These are phyloP conservation scores for Chirona hameri DNA, from an alignment of 2,888 invertebrate species.

Conservation along the genomic window DNA sequence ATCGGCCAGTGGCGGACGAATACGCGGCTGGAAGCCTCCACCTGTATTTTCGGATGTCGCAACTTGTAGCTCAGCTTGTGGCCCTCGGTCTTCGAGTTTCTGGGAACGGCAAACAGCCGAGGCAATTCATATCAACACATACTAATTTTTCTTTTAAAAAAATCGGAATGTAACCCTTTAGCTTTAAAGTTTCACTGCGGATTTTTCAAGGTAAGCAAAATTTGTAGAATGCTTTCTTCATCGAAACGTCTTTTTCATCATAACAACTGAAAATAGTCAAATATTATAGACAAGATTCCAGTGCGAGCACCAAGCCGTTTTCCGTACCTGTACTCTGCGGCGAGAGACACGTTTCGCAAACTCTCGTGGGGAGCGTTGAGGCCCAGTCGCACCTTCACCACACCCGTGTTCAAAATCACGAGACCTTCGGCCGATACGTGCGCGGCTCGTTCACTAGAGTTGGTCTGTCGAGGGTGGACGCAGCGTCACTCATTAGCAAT, in stretches of 20 bases:
- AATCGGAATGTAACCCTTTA: no score
- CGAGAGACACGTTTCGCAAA: not conserved
- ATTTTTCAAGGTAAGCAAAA: no score
- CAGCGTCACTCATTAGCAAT: no score
- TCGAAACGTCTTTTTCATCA: no score
- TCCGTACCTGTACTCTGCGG: not conserved
- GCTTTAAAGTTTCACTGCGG: no score
- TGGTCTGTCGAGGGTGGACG: not conserved
- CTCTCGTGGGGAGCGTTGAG: not conserved
- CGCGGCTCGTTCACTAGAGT: not conserved
- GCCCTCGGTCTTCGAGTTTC: not conserved
- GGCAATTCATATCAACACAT: no score
- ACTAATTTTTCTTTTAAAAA: no score
- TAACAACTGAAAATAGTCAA: no score
- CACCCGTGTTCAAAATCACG: not conserved
- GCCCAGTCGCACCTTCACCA: not conserved
- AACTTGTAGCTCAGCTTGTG: not conserved
- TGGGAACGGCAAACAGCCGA: no score
- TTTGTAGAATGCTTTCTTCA: no score
- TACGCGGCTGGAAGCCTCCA: not conserved
- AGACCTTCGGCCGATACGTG: not conserved
- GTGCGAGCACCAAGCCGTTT: not conserved
- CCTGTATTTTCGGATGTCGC: not conserved
- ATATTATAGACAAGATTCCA: no score
- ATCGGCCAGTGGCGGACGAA: not conserved